phyloP scores from a whole-genome alignment of 53 echinoderm and acorn worm genomes.

The Stichopus horrens region DNA sequence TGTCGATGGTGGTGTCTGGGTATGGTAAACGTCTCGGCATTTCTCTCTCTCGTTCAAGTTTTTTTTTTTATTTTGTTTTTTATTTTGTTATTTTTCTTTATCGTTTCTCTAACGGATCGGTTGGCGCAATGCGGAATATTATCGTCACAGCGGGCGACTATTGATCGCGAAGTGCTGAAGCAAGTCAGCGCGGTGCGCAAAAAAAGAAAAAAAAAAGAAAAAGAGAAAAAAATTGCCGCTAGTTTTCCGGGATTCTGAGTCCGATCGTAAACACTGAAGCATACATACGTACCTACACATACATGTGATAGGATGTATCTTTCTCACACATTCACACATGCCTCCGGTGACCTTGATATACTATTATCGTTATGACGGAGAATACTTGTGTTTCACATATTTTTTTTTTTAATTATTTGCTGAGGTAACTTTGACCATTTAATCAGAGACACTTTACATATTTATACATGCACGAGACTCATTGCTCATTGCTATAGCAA shows the following conservation, averaged over 20 bases:
- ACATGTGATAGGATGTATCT: neutral
- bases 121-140: conserved; percentile 3
- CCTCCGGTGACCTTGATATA: conserved; percentile 11
- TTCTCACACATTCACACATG: neutral
- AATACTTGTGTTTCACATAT: no score
- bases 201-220: no score
- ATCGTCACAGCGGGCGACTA: conserved; percentile 42
- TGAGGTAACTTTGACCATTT: no score
- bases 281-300: no score
- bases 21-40: no score
- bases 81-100: no score
- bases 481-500: no score
- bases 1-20: neutral
- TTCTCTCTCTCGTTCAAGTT: neutral
- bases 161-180: neutral
- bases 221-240: neutral
- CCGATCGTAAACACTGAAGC: neutral
- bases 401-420: no score
- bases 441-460: no score
- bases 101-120: neutral
- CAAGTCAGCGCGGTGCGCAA: neutral
- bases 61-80: neutral
- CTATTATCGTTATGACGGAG: neutral
- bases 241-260: conserved; percentile 1
- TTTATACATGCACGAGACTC: no score